Base-by-base conservation (phyloP, 2,888 invertebrate genomes). In the Brenthis ino region DNA sequence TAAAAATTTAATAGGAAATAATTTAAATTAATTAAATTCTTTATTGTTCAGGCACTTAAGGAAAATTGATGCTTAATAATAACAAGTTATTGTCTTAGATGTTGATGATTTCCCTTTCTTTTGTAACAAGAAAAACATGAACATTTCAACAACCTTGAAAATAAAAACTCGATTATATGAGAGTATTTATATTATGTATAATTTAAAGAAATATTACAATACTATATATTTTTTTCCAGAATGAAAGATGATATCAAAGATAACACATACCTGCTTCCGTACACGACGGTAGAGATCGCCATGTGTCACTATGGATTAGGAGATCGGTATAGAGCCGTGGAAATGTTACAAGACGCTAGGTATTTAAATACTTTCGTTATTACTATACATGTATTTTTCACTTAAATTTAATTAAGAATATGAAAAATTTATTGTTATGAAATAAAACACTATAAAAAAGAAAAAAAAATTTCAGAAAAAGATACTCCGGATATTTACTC, bases 251-350 rank as follows among this genome's bases (percentile, higher is more conserved):
- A 95, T 61, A 94, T 99, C 69, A 95, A 96, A 70, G 96, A 97
- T 73, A 98, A 99, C 83, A 94, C 94, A 0, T 98, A 96, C 88
- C 87, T 99, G 67, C 92, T 97, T 16, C 98, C 99, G 0, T 98
- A 97, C 85, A 95, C 98, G 4, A 93, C 96, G 63, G 96, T 97
- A 14, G 99, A 99, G 86, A 93, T 98, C 79, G 98, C 97, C 0
- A 93, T 97, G 80, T 93, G 98, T 68, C 95, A 96, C 82, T 94
- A 95, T 81, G 94, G 95, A 54, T 94, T 96, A 74, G 96, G 96
- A 8, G 94, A 96, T 58, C 88, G 86, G 56, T 94, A 95, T 43
- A 94, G 95, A 64, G 97, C 98, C 1, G 91, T 95, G 69, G 89
- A 94, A 13, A 94, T 96, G 69, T 90, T 99, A 51, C 96, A 97